Evolutionary conservation across 2,888 invertebrate genomes (phyloP), one percentile per base, ranked within the genome.

Genomic region (Meteorus cinctellus): DNA sequence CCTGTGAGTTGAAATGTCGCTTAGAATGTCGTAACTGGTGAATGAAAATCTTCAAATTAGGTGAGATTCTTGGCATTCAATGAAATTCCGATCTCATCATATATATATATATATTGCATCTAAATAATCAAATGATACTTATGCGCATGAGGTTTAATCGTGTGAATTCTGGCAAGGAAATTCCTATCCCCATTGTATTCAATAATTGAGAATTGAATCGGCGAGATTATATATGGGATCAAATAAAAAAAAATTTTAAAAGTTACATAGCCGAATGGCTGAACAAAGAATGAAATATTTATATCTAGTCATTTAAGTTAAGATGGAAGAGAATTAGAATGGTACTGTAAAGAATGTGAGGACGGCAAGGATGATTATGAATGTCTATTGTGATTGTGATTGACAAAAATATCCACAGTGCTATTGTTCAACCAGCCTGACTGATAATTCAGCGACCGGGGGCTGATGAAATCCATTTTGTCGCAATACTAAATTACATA

Each of bases 231-330:
- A 85, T 84, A 87, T 84, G 88, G 88, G 88, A 88, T 87, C 87
- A 89, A 89, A 36, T 6, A 69, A 59, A 86, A 82, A 84, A 83
- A 85, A 84, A 2, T 34, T 34, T 34, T 34, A 6, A 34, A 34
- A 24, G 86, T 86, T 81, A 84, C 82, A 84, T 85, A 85, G 84
- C 84, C 84, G 84, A 84, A 84, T 88, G 86, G 87, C 84, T 85
- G 82, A 86, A 80, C 85, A 68, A 72, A 67, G 16, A 73, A 65
- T 48, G 48, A 48, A 48, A n/a, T 48, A 48, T 48, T n/a, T 48
- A 48, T 86, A 88, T 88, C 89, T 89, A 89, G 89, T 89, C 89
- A 89, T 88, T 88, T 87, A 76, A 74, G 81, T 84, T 86, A 87
- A 88, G 77, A 59, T 34, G 36, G 73, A 45, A 60, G 19, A 60